phyloP scores from a whole-genome alignment of 2,797 vertebrate species.

The Pipistrellus pygmaeus region DNA sequence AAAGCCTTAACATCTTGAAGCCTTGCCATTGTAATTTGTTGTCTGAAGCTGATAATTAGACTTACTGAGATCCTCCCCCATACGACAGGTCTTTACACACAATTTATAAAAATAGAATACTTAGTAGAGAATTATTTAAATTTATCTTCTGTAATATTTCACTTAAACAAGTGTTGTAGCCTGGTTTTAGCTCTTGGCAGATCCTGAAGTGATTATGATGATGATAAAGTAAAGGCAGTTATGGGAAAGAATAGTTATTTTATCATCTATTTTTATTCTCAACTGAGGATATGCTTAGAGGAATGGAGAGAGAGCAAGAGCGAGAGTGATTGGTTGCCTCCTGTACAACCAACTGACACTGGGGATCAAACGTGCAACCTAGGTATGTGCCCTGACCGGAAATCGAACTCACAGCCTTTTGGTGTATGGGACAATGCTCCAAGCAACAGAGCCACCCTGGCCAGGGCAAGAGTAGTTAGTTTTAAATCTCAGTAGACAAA shows the following conservation, averaged over 20 bases:
- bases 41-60: slow-evolving; percentile 51
- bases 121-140: slow-evolving; percentile 58
- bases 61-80: background rate
- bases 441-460: background rate
- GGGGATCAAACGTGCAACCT: background rate
- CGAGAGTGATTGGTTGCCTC: background rate
- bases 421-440: background rate
- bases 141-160: slow-evolving; percentile 55
- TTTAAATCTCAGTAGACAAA: slow-evolving; percentile 63
- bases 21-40: slow-evolving; percentile 42
- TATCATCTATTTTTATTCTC: background rate
- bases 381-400: background rate
- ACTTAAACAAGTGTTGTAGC: slow-evolving; percentile 55
- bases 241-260: slow-evolving; percentile 25
- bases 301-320: background rate
- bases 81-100: slow-evolving; percentile 29
- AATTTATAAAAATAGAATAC: slow-evolving; percentile 59
- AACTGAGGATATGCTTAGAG: background rate
- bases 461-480: background rate
- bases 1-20: slow-evolving; percentile 48
- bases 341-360: background rate
- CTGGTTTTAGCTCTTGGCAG: slow-evolving; percentile 49
- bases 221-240: background rate
- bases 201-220: slow-evolving; percentile 36
- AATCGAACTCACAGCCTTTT: background rate